Evolutionary conservation across 2,888 invertebrate species (phyloP).

Genomic region (Hartigia nigra): DNA sequence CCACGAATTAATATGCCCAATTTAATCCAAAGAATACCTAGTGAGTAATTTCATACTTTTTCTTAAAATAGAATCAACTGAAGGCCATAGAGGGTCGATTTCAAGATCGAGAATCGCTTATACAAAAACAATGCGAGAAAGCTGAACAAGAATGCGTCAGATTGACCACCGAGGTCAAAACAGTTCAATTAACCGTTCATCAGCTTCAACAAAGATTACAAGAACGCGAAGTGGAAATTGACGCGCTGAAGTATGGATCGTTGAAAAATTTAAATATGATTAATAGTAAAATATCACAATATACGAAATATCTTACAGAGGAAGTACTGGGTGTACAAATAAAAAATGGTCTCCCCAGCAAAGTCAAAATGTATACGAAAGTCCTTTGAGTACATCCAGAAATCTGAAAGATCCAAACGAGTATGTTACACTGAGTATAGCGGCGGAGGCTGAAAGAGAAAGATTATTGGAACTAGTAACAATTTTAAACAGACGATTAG

Average conservation of each 20-base stretch:
- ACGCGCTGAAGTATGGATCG: conserved; percentile 42
- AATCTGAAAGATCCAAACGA: conserved; percentile 45
- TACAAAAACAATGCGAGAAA: conserved; percentile 40
- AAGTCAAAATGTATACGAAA: conserved; percentile 2
- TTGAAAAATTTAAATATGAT: not conserved
- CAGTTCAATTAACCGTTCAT: conserved; percentile 44
- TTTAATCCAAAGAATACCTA: not conserved
- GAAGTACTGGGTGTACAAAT: too few relatives aligned
- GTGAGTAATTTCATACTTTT: not conserved
- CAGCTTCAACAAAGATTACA: conserved; percentile 49
- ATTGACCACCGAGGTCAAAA: conserved; percentile 47
- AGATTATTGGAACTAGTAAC: conserved; percentile 72
- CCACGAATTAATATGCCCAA: not conserved
- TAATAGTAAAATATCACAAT: too few relatives aligned
- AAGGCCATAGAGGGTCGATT: conserved; percentile 41
- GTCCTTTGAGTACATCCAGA: conserved; percentile 24
- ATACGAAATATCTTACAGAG: too few relatives aligned
- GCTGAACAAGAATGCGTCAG: conserved; percentile 41
- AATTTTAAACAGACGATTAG: conserved; percentile 70
- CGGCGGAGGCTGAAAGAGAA: conserved; percentile 73
- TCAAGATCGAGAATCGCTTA: conserved; percentile 43
- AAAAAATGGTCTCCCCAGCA: too few relatives aligned
- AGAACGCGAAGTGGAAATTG: conserved; percentile 56
- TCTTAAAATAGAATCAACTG: conserved; percentile 40
- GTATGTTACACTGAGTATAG: conserved; percentile 67